Evolutionary conservation across 2,113 vertebrate genomes (phyloP).

Genomic region (Regulus satrapa): DNA sequence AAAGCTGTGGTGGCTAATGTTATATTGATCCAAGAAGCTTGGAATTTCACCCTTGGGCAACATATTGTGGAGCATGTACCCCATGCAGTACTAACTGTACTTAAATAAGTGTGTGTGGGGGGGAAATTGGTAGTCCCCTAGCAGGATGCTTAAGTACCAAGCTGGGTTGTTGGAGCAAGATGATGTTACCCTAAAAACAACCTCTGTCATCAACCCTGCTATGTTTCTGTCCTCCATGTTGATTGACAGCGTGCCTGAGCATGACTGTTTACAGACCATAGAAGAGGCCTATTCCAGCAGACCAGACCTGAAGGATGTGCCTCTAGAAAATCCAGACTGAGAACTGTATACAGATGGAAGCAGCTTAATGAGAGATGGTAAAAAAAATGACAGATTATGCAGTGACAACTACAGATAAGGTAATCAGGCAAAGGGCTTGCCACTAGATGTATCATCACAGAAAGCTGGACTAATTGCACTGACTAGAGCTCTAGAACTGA

Average conservation of each 20-base stretch:
- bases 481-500: not conserved
- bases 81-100: not conserved
- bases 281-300: not conserved
- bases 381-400: not conserved
- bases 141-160: not conserved
- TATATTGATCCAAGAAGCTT: not conserved
- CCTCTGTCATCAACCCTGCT: not conserved
- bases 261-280: not conserved
- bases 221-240: not conserved
- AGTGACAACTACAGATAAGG: not conserved
- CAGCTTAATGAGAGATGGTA: not conserved
- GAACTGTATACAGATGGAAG: not conserved
- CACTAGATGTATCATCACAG: not conserved
- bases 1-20: not conserved
- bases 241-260: not conserved
- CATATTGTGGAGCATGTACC: not conserved
- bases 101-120: not conserved
- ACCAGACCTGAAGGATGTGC: not conserved
- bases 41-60: not conserved
- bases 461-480: not conserved
- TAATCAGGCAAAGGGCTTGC: not conserved
- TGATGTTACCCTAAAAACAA: not conserved
- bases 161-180: not conserved
- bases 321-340: not conserved
- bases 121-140: not conserved